phyloP scores from a whole-genome alignment of 2,797 vertebrate species.

The Dipus sagitta region DNA sequence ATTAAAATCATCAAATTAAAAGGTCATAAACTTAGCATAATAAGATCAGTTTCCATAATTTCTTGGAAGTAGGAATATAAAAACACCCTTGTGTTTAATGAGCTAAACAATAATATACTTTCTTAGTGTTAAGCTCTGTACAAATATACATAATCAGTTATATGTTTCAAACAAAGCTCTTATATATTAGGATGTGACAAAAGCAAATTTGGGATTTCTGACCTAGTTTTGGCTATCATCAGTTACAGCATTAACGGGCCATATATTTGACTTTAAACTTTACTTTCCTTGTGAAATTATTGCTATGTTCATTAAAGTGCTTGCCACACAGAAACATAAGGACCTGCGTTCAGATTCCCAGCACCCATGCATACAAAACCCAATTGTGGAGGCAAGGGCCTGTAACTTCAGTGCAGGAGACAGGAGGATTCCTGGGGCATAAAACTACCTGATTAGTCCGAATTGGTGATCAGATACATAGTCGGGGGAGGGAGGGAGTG shows the following conservation, averaged over 20 bases:
- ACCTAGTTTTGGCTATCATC: background rate
- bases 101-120: background rate
- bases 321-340: no score
- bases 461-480: no score
- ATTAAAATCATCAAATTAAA: background rate
- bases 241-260: background rate
- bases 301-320: background rate
- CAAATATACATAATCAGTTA: background rate
- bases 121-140: background rate
- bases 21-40: constrained; percentile 17
- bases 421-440: no score
- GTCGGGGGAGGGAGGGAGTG: no score
- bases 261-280: background rate
- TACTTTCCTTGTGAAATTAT: background rate
- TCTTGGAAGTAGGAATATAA: background rate
- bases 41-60: constrained; percentile 11
- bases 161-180: background rate
- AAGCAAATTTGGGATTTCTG: background rate
- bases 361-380: no score
- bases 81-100: background rate
- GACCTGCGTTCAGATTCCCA: no score
- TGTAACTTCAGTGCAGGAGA: no score
- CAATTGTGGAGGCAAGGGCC: no score
- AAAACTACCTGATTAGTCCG: no score
- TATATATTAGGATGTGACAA: background rate